Evolutionary conservation across 2,113 vertebrate species (phyloP).

Genomic region (Orthonyx spaldingii): DNA sequence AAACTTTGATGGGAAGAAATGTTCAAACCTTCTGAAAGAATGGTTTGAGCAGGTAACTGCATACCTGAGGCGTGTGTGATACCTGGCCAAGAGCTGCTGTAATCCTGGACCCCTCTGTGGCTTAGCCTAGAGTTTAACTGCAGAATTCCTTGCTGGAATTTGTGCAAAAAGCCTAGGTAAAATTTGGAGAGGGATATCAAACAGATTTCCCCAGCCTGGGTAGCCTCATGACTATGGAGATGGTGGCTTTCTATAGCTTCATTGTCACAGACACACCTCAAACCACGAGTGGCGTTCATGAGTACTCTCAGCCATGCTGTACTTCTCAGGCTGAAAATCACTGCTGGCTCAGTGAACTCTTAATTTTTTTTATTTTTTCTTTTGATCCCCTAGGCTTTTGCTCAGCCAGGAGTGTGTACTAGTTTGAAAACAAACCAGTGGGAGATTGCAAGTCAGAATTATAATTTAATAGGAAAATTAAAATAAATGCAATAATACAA

Average conservation of each 20-base stretch:
- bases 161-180: not conserved
- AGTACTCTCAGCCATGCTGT: not conserved
- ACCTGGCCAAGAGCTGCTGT: not conserved
- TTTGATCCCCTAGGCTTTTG: not conserved
- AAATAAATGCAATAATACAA: no score
- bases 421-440: no score
- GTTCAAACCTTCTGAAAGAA: not conserved
- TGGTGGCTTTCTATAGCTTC: not conserved
- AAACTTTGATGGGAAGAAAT: not conserved
- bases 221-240: not conserved
- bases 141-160: not conserved
- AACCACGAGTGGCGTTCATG: accelerated
- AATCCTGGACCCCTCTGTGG: not conserved
- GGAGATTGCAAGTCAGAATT: no score
- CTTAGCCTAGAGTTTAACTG: not conserved
- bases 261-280: not conserved
- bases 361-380: not conserved
- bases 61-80: not conserved
- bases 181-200: not conserved
- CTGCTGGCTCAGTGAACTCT: not conserved
- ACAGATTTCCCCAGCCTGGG: not conserved
- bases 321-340: not conserved
- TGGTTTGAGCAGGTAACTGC: not conserved
- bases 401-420: no score
- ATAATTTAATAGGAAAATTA: no score